Base-by-base conservation (phyloP, 2,113 vertebrate species). In the Malurus elegans region DNA sequence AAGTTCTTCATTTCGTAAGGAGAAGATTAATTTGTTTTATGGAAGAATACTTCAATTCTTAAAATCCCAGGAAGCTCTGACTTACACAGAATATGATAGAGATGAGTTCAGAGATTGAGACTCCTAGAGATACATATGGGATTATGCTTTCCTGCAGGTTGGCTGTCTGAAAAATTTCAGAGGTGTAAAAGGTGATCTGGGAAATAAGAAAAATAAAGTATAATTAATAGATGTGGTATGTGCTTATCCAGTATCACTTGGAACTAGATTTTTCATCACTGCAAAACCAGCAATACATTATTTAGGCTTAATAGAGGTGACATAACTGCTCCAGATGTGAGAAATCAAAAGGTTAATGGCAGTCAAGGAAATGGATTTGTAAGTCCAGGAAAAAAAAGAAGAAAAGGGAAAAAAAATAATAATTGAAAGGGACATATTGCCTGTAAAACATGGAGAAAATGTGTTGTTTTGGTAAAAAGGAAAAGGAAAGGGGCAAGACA, bases 181-280 rank as follows among this genome's bases (percentile, higher is more conserved):
- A 97, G 21, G 98, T 98, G 71, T 99, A 99, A 90, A 99, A 98
- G 92, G 98, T 99, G 76, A 99, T 98, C 98, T 99, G 94, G 19
- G 79, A 90, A 96, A 78, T 14, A 80, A 56, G 38, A 91, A 86
- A 65, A 21, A 47, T 42, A 76, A 75, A 70, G 8, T 14, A 29
- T 16, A 65, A 29, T 60, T 78, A 90, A 50, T 28, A 44, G n/a
- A 29, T 62, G 12, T 65, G 48, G 20, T n/a, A n/a, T 6, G 15
- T 66, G 16, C 28, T 64, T 58, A 42, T 66, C 56, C 38, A 71
- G 16, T 56, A 84, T 50, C 18, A 24, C 28, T 79, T 71, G 18
- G 40, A 83, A 48, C 28, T 40, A n/a, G 8, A 42, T 61, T 58
- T 72, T 25, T 56, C 50, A 61, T 82, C 24, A n/a, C 62, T 79